Evolutionary conservation across 1,140 invertebrate species (phyloP).

Genomic region (Batillaria attramentaria): DNA sequence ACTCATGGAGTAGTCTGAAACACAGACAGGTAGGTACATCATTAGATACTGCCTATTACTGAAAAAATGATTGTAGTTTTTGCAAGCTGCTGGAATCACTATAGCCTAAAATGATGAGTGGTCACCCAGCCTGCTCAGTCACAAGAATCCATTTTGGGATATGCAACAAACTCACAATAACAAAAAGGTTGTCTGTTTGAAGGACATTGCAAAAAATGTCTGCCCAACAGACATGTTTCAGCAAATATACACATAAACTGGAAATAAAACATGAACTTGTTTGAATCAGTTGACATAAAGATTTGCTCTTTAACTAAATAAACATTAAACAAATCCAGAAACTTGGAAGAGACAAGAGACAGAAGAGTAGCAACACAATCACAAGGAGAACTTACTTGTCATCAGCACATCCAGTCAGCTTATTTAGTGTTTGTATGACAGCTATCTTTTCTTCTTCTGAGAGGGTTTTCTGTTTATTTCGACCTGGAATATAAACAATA

Average conservation of each 20-base stretch:
- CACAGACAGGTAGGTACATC: neutral
- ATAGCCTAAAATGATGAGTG: neutral
- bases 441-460: constrained; percentile 28
- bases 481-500: constrained; percentile 2
- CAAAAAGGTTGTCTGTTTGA: neutral
- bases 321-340: neutral
- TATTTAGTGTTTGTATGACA: neutral
- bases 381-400: neutral
- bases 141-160: neutral
- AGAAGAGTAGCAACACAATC: too few relatives aligned
- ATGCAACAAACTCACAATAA: neutral
- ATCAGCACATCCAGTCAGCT: neutral
- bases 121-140: neutral
- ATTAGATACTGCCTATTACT: neutral
- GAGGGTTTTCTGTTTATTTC: neutral
- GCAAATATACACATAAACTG: neutral
- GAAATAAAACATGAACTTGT: neutral
- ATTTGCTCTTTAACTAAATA: neutral
- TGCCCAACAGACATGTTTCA: too few relatives aligned
- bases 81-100: neutral
- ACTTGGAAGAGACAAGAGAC: neutral
- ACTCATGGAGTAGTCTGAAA: neutral
- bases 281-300: neutral
- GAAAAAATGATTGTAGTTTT: neutral
- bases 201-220: too few relatives aligned